These are phyloP conservation scores for Prochilodus magdalenae DNA, from an alignment of 2,113 vertebrate genomes.

Conservation along the genomic window DNA sequence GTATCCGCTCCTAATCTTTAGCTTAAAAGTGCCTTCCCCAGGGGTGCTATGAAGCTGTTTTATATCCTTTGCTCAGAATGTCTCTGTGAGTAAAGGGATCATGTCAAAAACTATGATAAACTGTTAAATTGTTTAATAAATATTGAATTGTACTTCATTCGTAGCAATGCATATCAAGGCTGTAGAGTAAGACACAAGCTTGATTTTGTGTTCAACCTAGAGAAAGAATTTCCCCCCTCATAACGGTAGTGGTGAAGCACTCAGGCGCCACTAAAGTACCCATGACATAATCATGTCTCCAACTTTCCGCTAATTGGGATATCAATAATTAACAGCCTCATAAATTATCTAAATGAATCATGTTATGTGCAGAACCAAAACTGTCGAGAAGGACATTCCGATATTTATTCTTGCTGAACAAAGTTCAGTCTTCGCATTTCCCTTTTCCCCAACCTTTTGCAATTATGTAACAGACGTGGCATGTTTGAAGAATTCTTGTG, in stretches of 20 bases:
- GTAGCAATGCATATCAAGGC: background rate
- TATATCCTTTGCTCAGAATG: no score
- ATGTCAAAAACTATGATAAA: no score
- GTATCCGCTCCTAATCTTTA: no score
- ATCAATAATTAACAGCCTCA: constrained; percentile 64
- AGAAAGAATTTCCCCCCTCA: background rate
- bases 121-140: no score
- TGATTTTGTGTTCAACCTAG: constrained; percentile 12
- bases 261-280: constrained; percentile 55
- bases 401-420: constrained; percentile 43
- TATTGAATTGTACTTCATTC: no score
- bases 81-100: no score
- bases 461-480: constrained; percentile 6
- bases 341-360: constrained; percentile 60
- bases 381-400: constrained; percentile 29
- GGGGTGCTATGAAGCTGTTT: no score
- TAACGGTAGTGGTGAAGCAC: constrained; percentile 41
- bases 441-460: background rate
- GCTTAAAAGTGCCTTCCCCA: no score
- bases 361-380: constrained; percentile 33
- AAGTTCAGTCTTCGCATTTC: constrained; percentile 1
- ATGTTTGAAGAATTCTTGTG: constrained; percentile 21
- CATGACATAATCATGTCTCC: constrained; percentile 56
- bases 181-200: constrained; percentile 1
- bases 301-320: constrained; percentile 60